Evolutionary conservation across 1,140 invertebrate genomes (phyloP), one percentile per base, ranked within the genome.

Genomic region (Drosophila albomicans): DNA sequence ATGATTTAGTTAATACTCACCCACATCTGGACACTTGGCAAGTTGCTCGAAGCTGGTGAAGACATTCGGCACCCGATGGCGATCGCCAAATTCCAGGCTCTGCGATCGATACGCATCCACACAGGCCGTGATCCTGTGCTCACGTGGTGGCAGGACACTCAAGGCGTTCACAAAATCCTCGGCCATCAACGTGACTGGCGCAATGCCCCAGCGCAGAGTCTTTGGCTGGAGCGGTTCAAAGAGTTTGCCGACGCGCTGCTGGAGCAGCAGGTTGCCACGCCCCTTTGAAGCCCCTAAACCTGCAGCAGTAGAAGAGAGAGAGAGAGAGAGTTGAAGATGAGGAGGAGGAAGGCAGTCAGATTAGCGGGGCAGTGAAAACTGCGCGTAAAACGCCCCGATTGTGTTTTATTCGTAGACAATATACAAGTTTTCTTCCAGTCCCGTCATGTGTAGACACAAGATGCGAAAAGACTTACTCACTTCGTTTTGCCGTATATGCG

Each of bases 11-110:
- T 32, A 7, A 1, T 4, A 73, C 85, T 92, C 94, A 97, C 97
- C 96, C 79, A 98, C 94, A 79, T 96, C 93, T 25, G 93, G 85
- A 93, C 98, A 95, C 77, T 94, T 92, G 3, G 96, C 96, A 7
- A 98, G 91, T 51, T 95, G 94, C 80, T 95, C 94, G 92, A 98
- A 98, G 65, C 94, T 94, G 63, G 95, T 96, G 87, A 97, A 97
- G 4, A 94, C 94, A 59, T 94, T 95, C 32, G 92, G 84, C 63
- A 97, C 96, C 2, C 94, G 91, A 86, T 96, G 95, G 28, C 94
- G 91, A 43, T 94, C 93, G 15, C 96, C 96, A 93, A 98, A 97
- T 51, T 49, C 15, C 0, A 62, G 6, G 1, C 70, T 85, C 6
- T 65, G 56, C 1, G 85, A 73, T 41, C 73, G 68, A 51, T 84